Base-by-base conservation (phyloP, 2,888 invertebrate species). In the Lomographa bimaculata region DNA sequence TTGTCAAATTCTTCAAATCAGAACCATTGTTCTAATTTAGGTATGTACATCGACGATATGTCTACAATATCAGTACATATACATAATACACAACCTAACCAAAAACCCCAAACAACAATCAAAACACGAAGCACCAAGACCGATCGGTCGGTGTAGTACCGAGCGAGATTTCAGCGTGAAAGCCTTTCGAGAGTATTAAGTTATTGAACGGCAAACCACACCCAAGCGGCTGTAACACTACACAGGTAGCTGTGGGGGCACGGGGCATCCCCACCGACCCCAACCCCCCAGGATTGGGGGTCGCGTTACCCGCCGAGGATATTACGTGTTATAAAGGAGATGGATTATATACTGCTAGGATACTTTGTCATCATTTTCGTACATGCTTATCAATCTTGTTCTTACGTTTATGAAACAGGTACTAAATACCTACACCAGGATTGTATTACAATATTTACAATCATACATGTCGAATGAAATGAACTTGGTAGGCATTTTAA, bases 181-280 rank as follows among this genome's bases (percentile, higher is more conserved):
- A 89, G 84, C 87, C 86, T 89, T 84, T 79, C 82, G 78, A 83
- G 83, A 81, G 89, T 89, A 89, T 89, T 86, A 89, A 86, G 87
- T 89, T 89, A 89, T 89, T 82, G 89, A 89, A 89, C 89, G 87
- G 89, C 89, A 89, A 89, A 89, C 87, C 89, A 89, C 89, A 89
- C 89, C 89, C 89, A 73, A 75, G 73, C 72, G 74, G 68, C 77
- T 83, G 85, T 82, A 81, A 82, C 80, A 74, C 71, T 77, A 77
- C 76, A 78, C 77, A 75, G 77, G 71, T 71, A 66, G 70, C 75
- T 60, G 67, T 57, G 50, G 58, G 53, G 36, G 4, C 14, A 1
- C n/a, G 30, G 17, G 21, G 14, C 17, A 24, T 25, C 54, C 53
- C 46, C 48, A 46, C 40, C n/a, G 30, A 21, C 28, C 53, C 52